Evolutionary conservation across 2,113 vertebrate species (phyloP).

Genomic region (Scomber japonicus): DNA sequence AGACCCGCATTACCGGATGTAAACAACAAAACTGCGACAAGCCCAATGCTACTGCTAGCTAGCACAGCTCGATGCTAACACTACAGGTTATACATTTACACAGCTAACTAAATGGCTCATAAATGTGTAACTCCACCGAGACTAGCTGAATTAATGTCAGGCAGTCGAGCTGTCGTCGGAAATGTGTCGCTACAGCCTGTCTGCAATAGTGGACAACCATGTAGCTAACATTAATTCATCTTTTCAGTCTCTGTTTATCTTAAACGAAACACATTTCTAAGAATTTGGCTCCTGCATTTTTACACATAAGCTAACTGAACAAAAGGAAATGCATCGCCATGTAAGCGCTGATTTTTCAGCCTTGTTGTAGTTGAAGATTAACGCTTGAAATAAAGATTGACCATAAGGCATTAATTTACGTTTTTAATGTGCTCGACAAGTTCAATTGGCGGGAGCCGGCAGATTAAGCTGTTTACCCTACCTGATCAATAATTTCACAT

Average conservation of each 20-base stretch:
- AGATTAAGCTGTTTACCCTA: conserved; percentile 65
- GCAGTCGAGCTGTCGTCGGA: conserved; percentile 22
- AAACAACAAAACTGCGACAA: conserved; percentile 76
- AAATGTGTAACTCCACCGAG: conserved; percentile 59
- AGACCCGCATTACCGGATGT: conserved; percentile 74
- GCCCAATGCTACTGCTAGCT: conserved; percentile 59
- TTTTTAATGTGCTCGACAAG: neutral
- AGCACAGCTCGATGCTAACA: conserved; percentile 43
- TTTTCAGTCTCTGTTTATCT: neutral
- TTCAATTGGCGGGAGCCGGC: neutral
- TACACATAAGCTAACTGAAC: conserved; percentile 75
- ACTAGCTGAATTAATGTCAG: conserved; percentile 35
- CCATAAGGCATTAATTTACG: neutral
- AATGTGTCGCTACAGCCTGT: neutral
- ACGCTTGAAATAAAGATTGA: neutral
- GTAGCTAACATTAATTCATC: neutral
- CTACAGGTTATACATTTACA: conserved; percentile 37
- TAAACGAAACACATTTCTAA: neutral
- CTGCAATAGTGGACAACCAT: conserved; percentile 1
- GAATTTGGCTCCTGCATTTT: conserved; percentile 49
- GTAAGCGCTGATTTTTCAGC: conserved; percentile 65
- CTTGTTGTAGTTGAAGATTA: conserved; percentile 18
- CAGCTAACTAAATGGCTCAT: conserved; percentile 42
- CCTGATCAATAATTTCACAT: conserved; percentile 86
- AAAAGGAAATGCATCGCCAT: conserved; percentile 83